Percentiles rank a stretch among this genome's conserved stretches.
Conservation (phyloP, 1,140 invertebrate genomes). For the Scaptomyza pallida region DNA sequence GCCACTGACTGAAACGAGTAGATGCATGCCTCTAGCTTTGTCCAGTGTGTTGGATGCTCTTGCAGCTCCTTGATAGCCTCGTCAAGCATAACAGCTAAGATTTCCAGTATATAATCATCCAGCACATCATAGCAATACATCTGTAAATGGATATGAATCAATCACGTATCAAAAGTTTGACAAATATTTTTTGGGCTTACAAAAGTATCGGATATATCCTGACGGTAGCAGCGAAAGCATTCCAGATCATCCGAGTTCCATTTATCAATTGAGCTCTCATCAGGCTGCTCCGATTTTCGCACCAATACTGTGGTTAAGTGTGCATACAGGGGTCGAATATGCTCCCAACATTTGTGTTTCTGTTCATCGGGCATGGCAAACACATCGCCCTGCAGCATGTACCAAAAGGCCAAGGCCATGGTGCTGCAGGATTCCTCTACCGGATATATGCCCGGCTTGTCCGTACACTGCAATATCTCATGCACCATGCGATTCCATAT, state of each 20-base stretch:
- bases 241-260: slow-evolving; percentile 90
- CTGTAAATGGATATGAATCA: slow-evolving; percentile 83
- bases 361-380: slow-evolving; percentile 75
- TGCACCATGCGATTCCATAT: slow-evolving; percentile 84
- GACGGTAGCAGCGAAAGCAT: slow-evolving; percentile 94
- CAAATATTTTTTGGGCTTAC: slow-evolving; percentile 83
- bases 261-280: slow-evolving; percentile 76
- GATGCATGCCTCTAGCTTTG: slow-evolving; percentile 89
- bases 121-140: slow-evolving; percentile 94
- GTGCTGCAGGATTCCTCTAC: slow-evolving; percentile 93
- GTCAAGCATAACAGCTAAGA: slow-evolving; percentile 86
- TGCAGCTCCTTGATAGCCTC: slow-evolving; percentile 85
- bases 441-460: slow-evolving; percentile 92
- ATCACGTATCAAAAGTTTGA: slow-evolving; percentile 39
- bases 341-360: slow-evolving; percentile 71
- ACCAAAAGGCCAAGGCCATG: slow-evolving; percentile 95
- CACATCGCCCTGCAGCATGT: slow-evolving; percentile 89
- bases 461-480: slow-evolving; percentile 89
- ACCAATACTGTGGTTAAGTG: slow-evolving; percentile 79
- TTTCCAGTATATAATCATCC: slow-evolving; percentile 88
- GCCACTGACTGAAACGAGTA: slow-evolving; percentile 92
- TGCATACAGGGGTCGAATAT: slow-evolving; percentile 80
- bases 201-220: slow-evolving; percentile 95
- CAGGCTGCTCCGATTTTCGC: slow-evolving; percentile 78
- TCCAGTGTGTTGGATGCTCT: slow-evolving; percentile 83